phyloP scores from a whole-genome alignment of 2,888 invertebrate species.

The Malthinus seriepunctatus region DNA sequence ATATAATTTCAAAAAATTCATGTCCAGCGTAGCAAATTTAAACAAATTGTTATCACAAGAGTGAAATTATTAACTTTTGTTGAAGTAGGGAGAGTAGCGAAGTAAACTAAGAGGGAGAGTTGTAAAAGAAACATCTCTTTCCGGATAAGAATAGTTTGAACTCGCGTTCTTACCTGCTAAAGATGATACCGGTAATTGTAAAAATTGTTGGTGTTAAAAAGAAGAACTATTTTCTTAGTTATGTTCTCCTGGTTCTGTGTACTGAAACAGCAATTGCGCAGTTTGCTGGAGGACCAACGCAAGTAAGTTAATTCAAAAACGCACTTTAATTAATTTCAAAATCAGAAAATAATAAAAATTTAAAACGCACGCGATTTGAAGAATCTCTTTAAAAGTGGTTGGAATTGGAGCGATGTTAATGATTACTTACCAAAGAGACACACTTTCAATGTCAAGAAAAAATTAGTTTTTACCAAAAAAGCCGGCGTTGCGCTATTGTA shows the following conservation, averaged over 20 bases:
- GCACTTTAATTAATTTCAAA: too few species aligned
- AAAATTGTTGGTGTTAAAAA: slow-evolving; percentile 35
- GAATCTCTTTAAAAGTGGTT: neutral
- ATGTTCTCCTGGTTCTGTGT: slow-evolving; percentile 44
- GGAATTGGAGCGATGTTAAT: neutral
- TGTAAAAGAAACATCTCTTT: slow-evolving; percentile 34
- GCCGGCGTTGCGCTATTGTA: too few species aligned
- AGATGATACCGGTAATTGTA: slow-evolving; percentile 14
- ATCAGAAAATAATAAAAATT: neutral
- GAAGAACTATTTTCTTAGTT: slow-evolving; percentile 40
- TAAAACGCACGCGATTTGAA: neutral
- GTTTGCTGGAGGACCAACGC: slow-evolving; percentile 40
- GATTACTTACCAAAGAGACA: too few species aligned
- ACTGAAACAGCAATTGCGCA: slow-evolving; percentile 42
- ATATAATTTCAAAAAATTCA: slow-evolving; percentile 13
- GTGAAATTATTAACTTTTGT: slow-evolving; percentile 18
- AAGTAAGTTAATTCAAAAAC: slow-evolving; percentile 7
- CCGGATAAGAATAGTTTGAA: slow-evolving; percentile 33
- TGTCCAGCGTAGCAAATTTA: neutral
- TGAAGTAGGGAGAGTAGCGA: slow-evolving; percentile 13
- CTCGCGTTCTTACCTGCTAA: slow-evolving; percentile 20
- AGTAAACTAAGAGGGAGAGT: slow-evolving; percentile 33
- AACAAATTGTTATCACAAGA: neutral
- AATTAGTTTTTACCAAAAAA: too few species aligned
- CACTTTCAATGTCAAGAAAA: too few species aligned